Percentiles rank a stretch among this genome's conserved stretches.
phyloP scores from a whole-genome alignment of 1,140 invertebrate species.

The Cherax destructor region DNA sequence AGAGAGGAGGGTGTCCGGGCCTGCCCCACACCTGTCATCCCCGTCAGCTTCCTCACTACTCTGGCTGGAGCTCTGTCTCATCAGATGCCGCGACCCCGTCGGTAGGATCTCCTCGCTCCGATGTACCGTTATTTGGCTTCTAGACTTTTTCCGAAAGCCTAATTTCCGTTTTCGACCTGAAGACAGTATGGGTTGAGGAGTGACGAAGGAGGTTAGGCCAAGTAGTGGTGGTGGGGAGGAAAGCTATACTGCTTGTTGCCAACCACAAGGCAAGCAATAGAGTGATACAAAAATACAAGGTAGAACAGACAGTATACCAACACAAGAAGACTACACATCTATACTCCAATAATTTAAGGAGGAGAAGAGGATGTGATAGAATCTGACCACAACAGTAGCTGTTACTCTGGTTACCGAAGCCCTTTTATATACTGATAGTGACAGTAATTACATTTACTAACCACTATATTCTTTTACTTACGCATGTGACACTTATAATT shows the following conservation, averaged over 20 bases:
- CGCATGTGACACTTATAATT: too few relatives aligned
- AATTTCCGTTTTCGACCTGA: constrained; percentile 94
- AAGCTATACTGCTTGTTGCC: neutral
- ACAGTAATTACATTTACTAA: too few relatives aligned
- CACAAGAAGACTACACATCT: neutral
- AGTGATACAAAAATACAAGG: neutral
- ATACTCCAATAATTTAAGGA: neutral
- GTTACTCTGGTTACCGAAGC: too few relatives aligned
- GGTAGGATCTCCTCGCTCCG: constrained; percentile 96
- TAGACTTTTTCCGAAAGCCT: constrained; percentile 95
- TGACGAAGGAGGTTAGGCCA: neutral
- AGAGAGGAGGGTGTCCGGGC: too few relatives aligned
- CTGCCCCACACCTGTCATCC: constrained; percentile 79
- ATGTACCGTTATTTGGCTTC: constrained; percentile 88
- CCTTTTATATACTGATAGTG: too few relatives aligned
- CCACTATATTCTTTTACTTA: too few relatives aligned
- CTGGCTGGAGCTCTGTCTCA: constrained; percentile 88
- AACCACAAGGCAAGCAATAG: neutral
- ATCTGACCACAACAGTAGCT: neutral
- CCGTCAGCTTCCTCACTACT: constrained; percentile 94
- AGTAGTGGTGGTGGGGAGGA: neutral
- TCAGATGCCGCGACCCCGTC: constrained; percentile 85
- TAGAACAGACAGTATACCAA: neutral
- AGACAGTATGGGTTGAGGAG: constrained; percentile 56
- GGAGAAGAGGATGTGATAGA: neutral